These are phyloP conservation scores for Esox lucius DNA, from an alignment of 2,797 vertebrate species.

Conservation along the genomic window DNA sequence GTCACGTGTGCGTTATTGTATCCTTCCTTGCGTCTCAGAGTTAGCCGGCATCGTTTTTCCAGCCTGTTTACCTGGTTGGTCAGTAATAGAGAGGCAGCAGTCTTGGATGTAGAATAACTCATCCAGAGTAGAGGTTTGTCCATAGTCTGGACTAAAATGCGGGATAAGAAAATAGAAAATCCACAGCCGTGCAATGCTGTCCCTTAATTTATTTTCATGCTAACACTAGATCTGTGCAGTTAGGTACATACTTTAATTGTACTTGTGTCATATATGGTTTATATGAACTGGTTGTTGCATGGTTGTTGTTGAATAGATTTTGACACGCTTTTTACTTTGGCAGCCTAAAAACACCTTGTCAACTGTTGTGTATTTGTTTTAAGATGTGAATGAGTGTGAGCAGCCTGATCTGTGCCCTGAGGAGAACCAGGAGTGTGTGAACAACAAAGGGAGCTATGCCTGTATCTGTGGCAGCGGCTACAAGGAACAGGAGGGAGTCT, in stretches of 20 bases:
- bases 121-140: constrained; percentile 57
- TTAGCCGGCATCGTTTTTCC: constrained; percentile 27
- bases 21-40: background rate
- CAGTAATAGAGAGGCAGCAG: constrained; percentile 32
- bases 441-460: constrained; percentile 80
- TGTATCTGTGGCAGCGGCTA: constrained; percentile 82
- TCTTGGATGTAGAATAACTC: constrained; percentile 51
- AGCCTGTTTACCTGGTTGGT: constrained; percentile 39
- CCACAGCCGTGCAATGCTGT: background rate
- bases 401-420: constrained; percentile 70
- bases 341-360: background rate
- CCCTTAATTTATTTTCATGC: background rate
- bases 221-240: background rate
- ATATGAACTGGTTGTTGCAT: background rate
- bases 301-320: background rate
- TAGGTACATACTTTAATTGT: background rate
- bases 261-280: background rate
- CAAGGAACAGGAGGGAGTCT: constrained; percentile 71
- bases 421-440: constrained; percentile 83
- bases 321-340: background rate
- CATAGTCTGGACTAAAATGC: constrained; percentile 61
- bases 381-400: constrained; percentile 88
- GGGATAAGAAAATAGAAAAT: constrained; percentile 45
- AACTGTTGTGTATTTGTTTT: background rate
- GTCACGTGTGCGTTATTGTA: background rate